Evolutionary conservation across 1,140 invertebrate genomes (phyloP), one percentile per base, ranked within the genome.

Genomic region (Brachionus angularis): DNA sequence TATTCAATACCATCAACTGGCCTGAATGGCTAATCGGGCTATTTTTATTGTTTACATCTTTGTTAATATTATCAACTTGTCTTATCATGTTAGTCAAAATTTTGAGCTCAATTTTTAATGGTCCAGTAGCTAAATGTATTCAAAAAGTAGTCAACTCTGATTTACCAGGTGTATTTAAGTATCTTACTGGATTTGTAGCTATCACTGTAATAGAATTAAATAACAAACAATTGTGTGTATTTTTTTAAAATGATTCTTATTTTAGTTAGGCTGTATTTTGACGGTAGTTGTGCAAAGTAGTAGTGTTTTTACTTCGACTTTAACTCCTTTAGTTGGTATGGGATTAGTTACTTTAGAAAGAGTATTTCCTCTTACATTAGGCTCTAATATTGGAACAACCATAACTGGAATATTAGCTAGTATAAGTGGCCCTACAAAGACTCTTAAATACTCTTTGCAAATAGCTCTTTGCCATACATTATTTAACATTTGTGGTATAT

Each of bases 351-450:
- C 80, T 3, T 73, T 88, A 12, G 85, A 87, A 29, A 75, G 85
- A 47, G 84, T 86, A 73, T 87, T 87, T 76, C 86, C 86, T 0
- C 75, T 86, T 10, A 85, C 85, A 10, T 76, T 87, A 4, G 86
- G 86, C 8, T 82, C 85, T 0, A 87, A 87, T 76, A 81, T 87
- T 69, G 86, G 86, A 14, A 87, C 86, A 5, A 88, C 86, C 0
- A 83, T 84, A 5, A 87, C 86, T 0, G 81, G 79, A 3, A 75
- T 85, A 12, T 73, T 86, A 8, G 84, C 85, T 4, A 82, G 85
- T 3, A 75, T 86, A 21, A 81, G 85, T 3, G 78, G 82, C n/a
- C 50, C 73, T 36, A 74, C 79, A 25, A 74, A 76, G 8, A 67
- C 62, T 27, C 73, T 84, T 10, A 74, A 74, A 49, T 73, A 81